Percentiles rank a stretch among this genome's conserved stretches.
Conservation (phyloP, 2,888 invertebrate species). For the Emmelina monodactyla region DNA sequence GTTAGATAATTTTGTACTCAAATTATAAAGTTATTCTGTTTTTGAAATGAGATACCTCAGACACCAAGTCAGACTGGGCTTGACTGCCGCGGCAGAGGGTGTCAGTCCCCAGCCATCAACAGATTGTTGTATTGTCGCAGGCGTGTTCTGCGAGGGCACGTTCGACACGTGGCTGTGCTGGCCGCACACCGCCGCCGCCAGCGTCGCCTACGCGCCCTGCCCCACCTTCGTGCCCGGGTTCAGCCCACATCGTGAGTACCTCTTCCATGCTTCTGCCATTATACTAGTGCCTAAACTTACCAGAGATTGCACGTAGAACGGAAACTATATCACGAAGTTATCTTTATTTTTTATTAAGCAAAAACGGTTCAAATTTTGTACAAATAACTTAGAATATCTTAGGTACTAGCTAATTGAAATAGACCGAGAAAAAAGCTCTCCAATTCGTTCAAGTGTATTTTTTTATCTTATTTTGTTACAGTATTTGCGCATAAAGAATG, state of each 20-base stretch:
- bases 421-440: too few species aligned
- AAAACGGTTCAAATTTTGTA: too few species aligned
- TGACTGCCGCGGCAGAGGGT: too few species aligned
- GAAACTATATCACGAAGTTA: too few species aligned
- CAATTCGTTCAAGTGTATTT: not conserved
- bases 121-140: conserved; percentile 33
- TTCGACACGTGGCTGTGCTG: conserved; percentile 87
- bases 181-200: conserved; percentile 75
- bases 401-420: not conserved
- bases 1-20: not conserved
- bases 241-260: conserved; percentile 74
- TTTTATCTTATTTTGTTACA: conserved; percentile 31
- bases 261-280: too few species aligned
- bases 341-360: too few species aligned
- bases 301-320: too few species aligned
- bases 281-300: too few species aligned
- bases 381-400: not conserved
- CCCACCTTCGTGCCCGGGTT: conserved; percentile 81
- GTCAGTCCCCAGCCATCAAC: not conserved
- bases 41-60: not conserved
- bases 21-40: not conserved
- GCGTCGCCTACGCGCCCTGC: conserved; percentile 71
- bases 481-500: conserved; percentile 85
- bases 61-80: too few species aligned
- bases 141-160: conserved; percentile 72